Evolutionary conservation across 2,113 vertebrate species (phyloP).

Genomic region (Odontesthes bonariensis): DNA sequence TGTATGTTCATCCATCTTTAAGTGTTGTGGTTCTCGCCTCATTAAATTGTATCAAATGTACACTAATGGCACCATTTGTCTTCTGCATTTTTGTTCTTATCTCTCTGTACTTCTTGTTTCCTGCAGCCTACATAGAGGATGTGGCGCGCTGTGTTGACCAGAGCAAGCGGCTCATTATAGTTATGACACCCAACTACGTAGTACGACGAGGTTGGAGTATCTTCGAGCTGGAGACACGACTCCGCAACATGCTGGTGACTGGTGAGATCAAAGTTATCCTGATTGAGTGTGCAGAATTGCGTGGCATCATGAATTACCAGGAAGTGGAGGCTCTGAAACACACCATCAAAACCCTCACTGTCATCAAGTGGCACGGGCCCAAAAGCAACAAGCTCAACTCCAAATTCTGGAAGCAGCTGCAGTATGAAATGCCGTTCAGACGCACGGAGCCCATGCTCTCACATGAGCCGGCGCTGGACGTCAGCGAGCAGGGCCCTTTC

Average conservation of each 20-base stretch:
- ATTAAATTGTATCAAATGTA: conserved; percentile 6
- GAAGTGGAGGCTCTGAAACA: conserved; percentile 98
- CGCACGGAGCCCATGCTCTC: conserved; percentile 94
- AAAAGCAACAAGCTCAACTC: conserved; percentile 98
- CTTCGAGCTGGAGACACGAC: conserved; percentile 98
- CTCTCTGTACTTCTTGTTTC: conserved; percentile 23
- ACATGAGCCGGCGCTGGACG: conserved; percentile 94
- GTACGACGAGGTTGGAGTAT: conserved; percentile 98
- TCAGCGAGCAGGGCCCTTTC: conserved; percentile 96
- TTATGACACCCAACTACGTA: conserved; percentile 98
- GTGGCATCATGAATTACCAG: conserved; percentile 99
- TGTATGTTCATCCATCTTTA: conserved; percentile 47
- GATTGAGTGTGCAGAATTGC: conserved; percentile 96
- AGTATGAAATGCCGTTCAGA: conserved; percentile 99
- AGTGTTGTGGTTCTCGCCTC: conserved; percentile 26
- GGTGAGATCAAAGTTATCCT: conserved; percentile 99
- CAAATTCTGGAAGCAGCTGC: conserved; percentile 99
- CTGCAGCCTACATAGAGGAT: conserved; percentile 96
- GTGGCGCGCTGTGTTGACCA: conserved; percentile 98
- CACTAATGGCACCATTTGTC: not conserved
- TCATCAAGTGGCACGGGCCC: conserved; percentile 97
- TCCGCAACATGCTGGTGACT: conserved; percentile 96
- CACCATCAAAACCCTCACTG: conserved; percentile 96
- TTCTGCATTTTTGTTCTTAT: not conserved
- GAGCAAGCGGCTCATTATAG: conserved; percentile 97